Conservation (phyloP, 2,888 invertebrate species). For the Rotaria socialis region DNA sequence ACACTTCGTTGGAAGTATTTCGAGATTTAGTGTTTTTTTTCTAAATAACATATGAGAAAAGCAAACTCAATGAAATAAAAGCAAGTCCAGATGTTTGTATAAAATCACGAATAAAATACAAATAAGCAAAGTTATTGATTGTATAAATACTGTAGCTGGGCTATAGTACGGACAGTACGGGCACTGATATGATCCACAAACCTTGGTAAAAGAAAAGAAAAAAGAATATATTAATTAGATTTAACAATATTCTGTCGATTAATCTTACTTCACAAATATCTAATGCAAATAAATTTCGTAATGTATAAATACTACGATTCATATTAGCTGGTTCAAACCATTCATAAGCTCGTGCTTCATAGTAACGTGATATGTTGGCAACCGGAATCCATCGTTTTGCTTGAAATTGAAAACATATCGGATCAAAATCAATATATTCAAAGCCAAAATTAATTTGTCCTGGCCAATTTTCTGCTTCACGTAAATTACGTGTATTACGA, state of each 20-base stretch:
- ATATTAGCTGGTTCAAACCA: conserved; percentile 84
- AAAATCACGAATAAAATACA: neutral
- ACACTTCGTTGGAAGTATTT: neutral
- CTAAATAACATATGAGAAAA: no score
- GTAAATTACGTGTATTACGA: conserved; percentile 20
- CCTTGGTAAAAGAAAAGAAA: conserved; percentile 56
- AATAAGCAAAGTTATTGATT: neutral
- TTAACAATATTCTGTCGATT: conserved; percentile 34
- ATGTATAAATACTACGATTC: conserved; percentile 40
- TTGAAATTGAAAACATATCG: conserved; percentile 80
- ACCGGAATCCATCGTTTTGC: conserved; percentile 91
- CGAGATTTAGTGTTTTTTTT: neutral
- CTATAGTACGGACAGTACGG: conserved; percentile 59
- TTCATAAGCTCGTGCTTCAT: conserved; percentile 83
- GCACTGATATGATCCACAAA: conserved; percentile 60
- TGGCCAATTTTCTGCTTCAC: conserved; percentile 44
- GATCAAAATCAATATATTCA: conserved; percentile 72
- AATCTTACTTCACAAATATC: conserved; percentile 59
- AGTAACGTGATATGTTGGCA: conserved; percentile 87
- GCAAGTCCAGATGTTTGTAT: neutral
- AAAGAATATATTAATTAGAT: conserved; percentile 51
- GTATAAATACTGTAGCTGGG: neutral
- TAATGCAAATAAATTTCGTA: conserved; percentile 53
- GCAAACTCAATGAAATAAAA: neutral
- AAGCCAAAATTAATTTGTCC: conserved; percentile 43